Base-by-base conservation (phyloP, 2,888 invertebrate genomes). In the Drosophila colorata region DNA sequence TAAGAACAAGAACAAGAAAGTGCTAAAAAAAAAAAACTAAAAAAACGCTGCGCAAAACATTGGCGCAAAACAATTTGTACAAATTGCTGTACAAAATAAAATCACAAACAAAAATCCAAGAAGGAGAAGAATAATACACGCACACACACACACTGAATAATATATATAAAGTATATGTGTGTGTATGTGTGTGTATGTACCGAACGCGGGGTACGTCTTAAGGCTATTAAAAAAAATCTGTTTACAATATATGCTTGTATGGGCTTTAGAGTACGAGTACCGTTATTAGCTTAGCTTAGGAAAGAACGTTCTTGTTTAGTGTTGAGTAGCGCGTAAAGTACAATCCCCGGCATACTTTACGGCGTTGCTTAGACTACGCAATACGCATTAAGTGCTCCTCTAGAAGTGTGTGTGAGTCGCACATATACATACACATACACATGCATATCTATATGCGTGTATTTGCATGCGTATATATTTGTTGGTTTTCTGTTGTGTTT, bases 211-310 rank as follows among this genome's bases (percentile, higher is more conserved):
- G 57, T 73, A 77, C 46, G 46, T 18, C 87, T 85, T 87, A 81
- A 16, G 35, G 48, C 82, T 87, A 87, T 37, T 66, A 79, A 80
- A 87, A 80, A 58, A 48, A 35, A 47, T 18, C 38, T 57, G 61
- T 66, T 60, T 80, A 80, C 63, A 73, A 49, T 66, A 51, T 49
- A 59, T 56, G 31, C 51, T 35, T 68, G 41, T 47, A 20, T 68
- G 51, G 48, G 56, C 41, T 59, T 74, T 68, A 77, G 61, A 79
- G 79, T 79, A 77, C 69, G 85, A 65, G 61, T 81, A 79, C 78
- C 74, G 66, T 81, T 49, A 67, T 56, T 80, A 72, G 74, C 68
- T 83, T 86, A 73, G 80, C 78, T 87, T 87, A 83, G 87, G 64
- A 87, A 72, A 87, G 61, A 80, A 63, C 65, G 43, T 76, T 55